Percentiles rank a stretch among this genome's conserved stretches.
Evolutionary conservation across 2,113 vertebrate species (phyloP).

Genomic region (Nibea coibor): DNA sequence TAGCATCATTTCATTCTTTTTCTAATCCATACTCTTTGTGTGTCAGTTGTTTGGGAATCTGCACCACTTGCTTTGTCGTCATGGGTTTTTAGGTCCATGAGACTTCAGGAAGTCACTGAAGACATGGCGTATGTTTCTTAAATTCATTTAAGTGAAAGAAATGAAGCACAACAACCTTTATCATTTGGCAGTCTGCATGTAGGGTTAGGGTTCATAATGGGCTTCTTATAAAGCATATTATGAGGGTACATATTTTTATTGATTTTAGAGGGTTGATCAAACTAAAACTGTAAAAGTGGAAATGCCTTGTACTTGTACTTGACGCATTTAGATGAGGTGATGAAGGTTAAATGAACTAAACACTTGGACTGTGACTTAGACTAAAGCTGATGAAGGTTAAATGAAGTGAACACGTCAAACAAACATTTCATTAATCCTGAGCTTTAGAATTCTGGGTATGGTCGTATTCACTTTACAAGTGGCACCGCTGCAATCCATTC

Average conservation of each 20-base stretch:
- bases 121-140: too few relatives aligned
- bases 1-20: too few relatives aligned
- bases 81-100: too few relatives aligned
- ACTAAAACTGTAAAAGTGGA: constrained; percentile 1
- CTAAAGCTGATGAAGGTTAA: not conserved
- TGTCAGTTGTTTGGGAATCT: not conserved
- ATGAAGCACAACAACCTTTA: too few relatives aligned
- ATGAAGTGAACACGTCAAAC: not conserved
- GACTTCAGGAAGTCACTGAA: not conserved
- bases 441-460: not conserved
- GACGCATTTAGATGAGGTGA: too few relatives aligned
- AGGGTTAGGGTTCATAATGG: too few relatives aligned
- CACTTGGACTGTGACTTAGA: not conserved
- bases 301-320: not conserved
- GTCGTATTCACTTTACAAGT: constrained; percentile 1
- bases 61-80: not conserved
- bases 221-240: not conserved
- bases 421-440: not conserved
- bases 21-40: not conserved
- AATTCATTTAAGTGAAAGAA: too few relatives aligned
- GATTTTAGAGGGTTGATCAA: not conserved
- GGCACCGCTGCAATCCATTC: constrained; percentile 1
- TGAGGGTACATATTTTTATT: too few relatives aligned
- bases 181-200: not conserved
- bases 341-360: too few relatives aligned